phyloP scores from a whole-genome alignment of 2,113 vertebrate genomes.

The Peromyscus polionotus region DNA sequence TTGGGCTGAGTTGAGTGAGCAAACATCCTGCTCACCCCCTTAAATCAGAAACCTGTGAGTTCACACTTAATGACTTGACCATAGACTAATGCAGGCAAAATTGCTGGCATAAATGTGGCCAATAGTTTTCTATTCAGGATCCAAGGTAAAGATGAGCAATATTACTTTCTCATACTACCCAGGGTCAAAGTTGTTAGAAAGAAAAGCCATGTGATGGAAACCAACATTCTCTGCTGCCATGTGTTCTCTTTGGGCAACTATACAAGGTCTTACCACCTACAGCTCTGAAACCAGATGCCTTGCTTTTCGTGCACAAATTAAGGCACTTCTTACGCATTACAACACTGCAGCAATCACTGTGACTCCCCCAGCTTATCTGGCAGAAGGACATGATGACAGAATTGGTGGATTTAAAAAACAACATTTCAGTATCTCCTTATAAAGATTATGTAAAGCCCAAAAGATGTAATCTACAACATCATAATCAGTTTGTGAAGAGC shows the following conservation, averaged over 20 bases:
- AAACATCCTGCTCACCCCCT: background rate
- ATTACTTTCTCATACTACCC: background rate
- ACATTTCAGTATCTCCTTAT: background rate
- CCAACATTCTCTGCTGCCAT: background rate
- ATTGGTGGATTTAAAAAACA: background rate
- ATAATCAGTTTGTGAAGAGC: background rate
- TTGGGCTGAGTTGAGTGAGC: background rate
- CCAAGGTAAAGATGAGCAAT: background rate
- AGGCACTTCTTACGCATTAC: background rate
- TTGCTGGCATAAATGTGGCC: background rate
- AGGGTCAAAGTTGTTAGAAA: background rate
- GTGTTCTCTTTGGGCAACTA: too few relatives aligned
- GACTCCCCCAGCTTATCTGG: background rate
- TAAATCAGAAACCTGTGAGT: constrained; percentile 2
- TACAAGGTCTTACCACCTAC: background rate
- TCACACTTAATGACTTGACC: background rate
- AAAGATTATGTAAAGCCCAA: background rate
- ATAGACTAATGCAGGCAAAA: background rate
- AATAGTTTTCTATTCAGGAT: background rate
- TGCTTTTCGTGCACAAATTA: background rate
- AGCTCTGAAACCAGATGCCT: background rate
- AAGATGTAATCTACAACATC: background rate
- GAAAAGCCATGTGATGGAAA: background rate
- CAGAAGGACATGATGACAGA: background rate
- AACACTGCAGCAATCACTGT: background rate